Evolutionary conservation across 2,113 vertebrate species (phyloP).

Genomic region (Sphyrna mokarran): DNA sequence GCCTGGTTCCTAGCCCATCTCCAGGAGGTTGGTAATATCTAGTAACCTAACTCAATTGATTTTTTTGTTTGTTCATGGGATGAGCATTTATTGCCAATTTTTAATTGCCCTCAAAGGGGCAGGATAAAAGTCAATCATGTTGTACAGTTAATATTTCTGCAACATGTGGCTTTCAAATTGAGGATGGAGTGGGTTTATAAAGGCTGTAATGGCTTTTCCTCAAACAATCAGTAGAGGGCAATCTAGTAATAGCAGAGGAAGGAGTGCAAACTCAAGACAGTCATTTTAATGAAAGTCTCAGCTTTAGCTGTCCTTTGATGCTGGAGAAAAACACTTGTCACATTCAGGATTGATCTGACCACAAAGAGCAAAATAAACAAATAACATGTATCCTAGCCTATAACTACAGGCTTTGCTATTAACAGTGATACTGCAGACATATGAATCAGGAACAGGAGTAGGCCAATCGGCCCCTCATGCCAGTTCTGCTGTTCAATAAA

Average conservation of each 20-base stretch:
- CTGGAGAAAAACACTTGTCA: background rate
- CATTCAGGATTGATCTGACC: background rate
- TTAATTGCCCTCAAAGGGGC: too few species aligned
- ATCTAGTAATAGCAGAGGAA: background rate
- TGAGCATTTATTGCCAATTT: too few species aligned
- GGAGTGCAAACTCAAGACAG: background rate
- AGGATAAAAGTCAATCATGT: too few species aligned
- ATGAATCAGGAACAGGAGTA: too few species aligned
- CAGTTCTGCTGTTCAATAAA: too few species aligned
- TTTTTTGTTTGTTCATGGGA: too few species aligned
- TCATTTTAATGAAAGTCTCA: background rate
- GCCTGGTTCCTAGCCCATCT: background rate
- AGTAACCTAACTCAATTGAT: background rate
- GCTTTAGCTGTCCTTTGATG: background rate
- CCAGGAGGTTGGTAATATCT: background rate
- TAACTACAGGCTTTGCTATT: background rate
- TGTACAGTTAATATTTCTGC: background rate
- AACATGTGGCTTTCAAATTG: background rate
- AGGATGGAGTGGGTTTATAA: background rate
- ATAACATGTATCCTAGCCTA: background rate
- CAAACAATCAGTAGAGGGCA: background rate
- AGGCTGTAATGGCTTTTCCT: background rate
- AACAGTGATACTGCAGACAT: too few species aligned
- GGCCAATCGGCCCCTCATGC: too few species aligned
- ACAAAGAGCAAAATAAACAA: background rate